Evolutionary conservation across 23 tunicate species (phyloP).

Genomic region (Trididemnum nubilum): DNA sequence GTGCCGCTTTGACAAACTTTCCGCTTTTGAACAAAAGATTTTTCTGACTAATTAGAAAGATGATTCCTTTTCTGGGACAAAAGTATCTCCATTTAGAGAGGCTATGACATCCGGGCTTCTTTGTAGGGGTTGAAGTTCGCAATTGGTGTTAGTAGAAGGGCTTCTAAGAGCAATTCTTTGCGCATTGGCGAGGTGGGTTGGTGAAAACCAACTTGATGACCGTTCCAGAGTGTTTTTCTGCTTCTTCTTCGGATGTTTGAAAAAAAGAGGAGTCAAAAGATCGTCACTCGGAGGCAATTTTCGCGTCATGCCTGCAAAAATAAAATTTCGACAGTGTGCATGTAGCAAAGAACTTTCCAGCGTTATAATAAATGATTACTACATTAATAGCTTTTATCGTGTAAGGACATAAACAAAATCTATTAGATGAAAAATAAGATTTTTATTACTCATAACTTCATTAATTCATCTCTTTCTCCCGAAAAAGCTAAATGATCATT

Average conservation of each 20-base stretch:
- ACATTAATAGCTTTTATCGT: no score
- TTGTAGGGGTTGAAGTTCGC: conserved; percentile 18
- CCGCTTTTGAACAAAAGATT: no score
- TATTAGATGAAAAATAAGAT: no score
- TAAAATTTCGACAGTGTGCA: not conserved
- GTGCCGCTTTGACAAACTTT: no score
- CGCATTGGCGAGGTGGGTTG: conserved; percentile 22
- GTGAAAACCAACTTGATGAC: conserved; percentile 64
- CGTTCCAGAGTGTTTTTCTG: conserved; percentile 35
- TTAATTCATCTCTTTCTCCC: no score
- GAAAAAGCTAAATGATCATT: no score
- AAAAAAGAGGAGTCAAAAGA: conserved; percentile 30
- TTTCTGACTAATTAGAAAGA: conserved; percentile 17
- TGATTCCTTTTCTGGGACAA: conserved; percentile 25
- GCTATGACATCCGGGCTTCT: conserved; percentile 7
- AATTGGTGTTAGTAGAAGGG: not conserved
- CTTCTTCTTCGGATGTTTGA: not conserved
- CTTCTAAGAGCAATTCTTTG: not conserved
- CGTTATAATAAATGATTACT: no score
- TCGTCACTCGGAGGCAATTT: conserved; percentile 26
- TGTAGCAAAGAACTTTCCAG: no score
- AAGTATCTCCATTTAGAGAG: not conserved
- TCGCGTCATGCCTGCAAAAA: conserved; percentile 39
- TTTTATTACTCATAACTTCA: no score
- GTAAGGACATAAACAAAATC: no score